A percentile compares a stretch with the other conserved stretches of the same genome.
Conservation (phyloP, 1,140 invertebrate genomes). For the Drosophila nigromelanica region DNA sequence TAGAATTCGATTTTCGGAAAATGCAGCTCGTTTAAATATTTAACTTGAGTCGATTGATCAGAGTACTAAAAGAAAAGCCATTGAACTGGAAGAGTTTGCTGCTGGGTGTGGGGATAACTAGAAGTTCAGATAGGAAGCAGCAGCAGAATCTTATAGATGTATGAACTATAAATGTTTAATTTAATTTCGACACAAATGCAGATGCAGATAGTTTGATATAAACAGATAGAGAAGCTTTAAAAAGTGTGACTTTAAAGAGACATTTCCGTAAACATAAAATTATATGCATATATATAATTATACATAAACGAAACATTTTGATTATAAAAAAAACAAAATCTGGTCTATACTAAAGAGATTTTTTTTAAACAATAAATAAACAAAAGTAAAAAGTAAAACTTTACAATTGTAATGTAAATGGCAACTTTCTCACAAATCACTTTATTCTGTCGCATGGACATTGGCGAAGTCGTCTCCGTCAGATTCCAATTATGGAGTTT, state of each 20-base stretch:
- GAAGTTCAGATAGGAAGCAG: conserved; percentile 9
- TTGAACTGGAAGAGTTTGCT: conserved; percentile 29
- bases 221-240: no score
- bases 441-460: conserved; percentile 46
- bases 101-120: neutral
- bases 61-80: conserved; percentile 18
- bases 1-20: conserved; percentile 20
- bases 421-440: conserved; percentile 47
- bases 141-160: no score
- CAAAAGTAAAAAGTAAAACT: conserved; percentile 29
- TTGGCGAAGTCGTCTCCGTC: conserved; percentile 15
- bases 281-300: no score
- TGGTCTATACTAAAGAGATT: neutral
- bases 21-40: conserved; percentile 45
- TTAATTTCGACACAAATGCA: no score
- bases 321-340: no score
- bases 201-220: no score
- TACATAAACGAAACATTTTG: no score
- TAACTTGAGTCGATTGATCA: conserved; percentile 2
- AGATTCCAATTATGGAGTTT: conserved; percentile 47
- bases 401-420: conserved; percentile 12
- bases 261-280: no score
- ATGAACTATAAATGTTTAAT: no score
- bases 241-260: no score
- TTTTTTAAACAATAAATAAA: conserved; percentile 1